Conservation (phyloP, 92 coral and sea anemone species). For the Anthopleura xanthogrammica region DNA sequence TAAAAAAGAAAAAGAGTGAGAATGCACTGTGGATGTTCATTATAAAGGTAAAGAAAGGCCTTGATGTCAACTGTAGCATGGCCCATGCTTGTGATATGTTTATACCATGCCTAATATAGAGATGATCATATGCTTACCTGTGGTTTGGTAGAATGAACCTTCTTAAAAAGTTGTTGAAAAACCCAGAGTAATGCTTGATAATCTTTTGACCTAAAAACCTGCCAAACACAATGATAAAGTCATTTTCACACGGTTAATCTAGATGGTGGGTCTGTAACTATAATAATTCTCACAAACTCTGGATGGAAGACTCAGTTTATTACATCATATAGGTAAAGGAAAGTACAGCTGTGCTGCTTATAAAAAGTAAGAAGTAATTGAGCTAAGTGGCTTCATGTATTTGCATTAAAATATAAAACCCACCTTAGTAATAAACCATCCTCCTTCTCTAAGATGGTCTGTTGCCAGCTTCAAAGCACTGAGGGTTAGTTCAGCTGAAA, state of each 20-base stretch:
- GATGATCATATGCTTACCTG: conserved; percentile 38
- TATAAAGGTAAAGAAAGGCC: too few species aligned
- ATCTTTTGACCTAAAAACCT: conserved; percentile 98
- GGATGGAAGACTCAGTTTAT: background rate
- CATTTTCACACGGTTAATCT: too few species aligned
- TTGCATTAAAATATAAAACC: background rate
- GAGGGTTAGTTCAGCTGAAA: conserved; percentile 83
- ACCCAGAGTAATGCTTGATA: conserved; percentile 95
- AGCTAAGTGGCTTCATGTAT: too few species aligned
- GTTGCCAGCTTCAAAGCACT: conserved; percentile 89
- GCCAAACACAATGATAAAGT: background rate
- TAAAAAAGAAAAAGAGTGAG: background rate
- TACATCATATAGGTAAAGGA: background rate
- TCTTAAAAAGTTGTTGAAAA: conserved; percentile 90
- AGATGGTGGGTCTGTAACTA: background rate
- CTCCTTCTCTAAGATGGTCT: conserved; percentile 85
- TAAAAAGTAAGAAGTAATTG: too few species aligned
- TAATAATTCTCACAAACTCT: background rate
- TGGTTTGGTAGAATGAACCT: conserved; percentile 97
- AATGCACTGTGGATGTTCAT: background rate
- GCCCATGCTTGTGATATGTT: too few species aligned
- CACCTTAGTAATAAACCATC: conserved; percentile 99
- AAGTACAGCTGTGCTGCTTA: too few species aligned
- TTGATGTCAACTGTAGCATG: too few species aligned
- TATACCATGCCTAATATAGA: too few species aligned